Percentiles rank a stretch among this genome's conserved stretches.
phyloP scores from a whole-genome alignment of 2,113 vertebrate species.

The Pyrgilauda ruficollis region DNA sequence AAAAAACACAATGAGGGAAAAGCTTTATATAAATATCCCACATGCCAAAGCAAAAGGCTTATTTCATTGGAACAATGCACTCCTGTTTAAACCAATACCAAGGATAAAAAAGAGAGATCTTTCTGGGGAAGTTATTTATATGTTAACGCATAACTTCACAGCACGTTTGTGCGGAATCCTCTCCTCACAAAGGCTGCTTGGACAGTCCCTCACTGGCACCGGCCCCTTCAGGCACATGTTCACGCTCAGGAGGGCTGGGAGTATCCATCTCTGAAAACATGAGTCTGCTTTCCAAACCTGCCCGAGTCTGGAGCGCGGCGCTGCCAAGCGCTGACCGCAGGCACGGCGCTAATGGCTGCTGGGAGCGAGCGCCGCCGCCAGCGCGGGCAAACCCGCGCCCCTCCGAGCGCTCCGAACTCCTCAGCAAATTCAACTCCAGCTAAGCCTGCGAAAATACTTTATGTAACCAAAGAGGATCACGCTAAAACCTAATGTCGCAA shows the following conservation, averaged over 20 bases:
- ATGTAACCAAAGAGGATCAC: background rate
- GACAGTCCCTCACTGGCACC: background rate
- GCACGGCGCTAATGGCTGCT: background rate
- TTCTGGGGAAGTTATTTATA: background rate
- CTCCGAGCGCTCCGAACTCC: background rate
- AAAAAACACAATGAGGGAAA: background rate
- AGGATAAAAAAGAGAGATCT: background rate
- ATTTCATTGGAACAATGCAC: constrained; percentile 11
- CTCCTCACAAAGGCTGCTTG: background rate
- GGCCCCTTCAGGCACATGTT: background rate
- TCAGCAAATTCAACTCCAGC: background rate
- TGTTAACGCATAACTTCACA: constrained; percentile 35
- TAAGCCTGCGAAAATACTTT: background rate
- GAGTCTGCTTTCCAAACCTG: background rate
- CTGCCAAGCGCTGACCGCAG: constrained; percentile 12
- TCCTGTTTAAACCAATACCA: constrained; percentile 19
- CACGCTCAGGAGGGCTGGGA: background rate
- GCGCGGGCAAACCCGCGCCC: background rate
- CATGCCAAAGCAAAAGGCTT: constrained; percentile 35
- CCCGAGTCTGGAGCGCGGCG: background rate
- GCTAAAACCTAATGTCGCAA: background rate
- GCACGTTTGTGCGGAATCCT: background rate
- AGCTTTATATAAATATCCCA: constrained; percentile 22
- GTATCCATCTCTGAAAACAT: background rate
- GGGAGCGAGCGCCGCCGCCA: background rate